phyloP scores from a whole-genome alignment of 2,113 vertebrate species.

The Stigmatopora nigra region DNA sequence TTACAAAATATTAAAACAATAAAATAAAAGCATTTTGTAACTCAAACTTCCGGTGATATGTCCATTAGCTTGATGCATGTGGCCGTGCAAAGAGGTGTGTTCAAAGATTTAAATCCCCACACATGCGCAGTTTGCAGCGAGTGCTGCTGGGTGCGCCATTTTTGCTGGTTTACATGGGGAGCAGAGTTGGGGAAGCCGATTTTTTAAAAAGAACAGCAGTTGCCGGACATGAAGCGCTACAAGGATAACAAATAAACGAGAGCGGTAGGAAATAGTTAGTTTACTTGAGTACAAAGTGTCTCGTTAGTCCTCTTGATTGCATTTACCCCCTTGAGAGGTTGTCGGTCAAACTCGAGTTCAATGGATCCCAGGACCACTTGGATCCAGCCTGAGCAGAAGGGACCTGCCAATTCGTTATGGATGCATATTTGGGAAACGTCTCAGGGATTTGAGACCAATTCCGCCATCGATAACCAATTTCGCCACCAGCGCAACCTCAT shows the following conservation, averaged over 20 bases:
- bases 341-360: conserved; percentile 58
- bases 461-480: conserved; percentile 60
- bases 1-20: no score
- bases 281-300: conserved; percentile 11
- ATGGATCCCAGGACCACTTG: conserved; percentile 94
- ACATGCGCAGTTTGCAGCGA: conserved; percentile 53
- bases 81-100: conserved; percentile 44
- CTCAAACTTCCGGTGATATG: conserved; percentile 8
- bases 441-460: conserved; percentile 73
- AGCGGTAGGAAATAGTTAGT: conserved; percentile 19
- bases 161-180: conserved; percentile 59
- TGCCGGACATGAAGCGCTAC: conserved; percentile 42
- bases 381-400: conserved; percentile 93
- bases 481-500: conserved; percentile 64
- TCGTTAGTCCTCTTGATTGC: conserved; percentile 5
- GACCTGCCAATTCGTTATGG: conserved; percentile 90
- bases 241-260: conserved; percentile 32
- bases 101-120: conserved; percentile 62
- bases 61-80: conserved; percentile 6
- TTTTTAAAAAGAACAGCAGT: conserved; percentile 28
- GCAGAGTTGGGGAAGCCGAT: conserved; percentile 50
- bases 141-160: conserved; percentile 64
- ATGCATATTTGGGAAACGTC: conserved; percentile 94
- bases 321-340: conserved; percentile 22
- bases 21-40: background rate